phyloP scores from a whole-genome alignment of 2,888 invertebrate genomes.

The Tanypteryx hageni region DNA sequence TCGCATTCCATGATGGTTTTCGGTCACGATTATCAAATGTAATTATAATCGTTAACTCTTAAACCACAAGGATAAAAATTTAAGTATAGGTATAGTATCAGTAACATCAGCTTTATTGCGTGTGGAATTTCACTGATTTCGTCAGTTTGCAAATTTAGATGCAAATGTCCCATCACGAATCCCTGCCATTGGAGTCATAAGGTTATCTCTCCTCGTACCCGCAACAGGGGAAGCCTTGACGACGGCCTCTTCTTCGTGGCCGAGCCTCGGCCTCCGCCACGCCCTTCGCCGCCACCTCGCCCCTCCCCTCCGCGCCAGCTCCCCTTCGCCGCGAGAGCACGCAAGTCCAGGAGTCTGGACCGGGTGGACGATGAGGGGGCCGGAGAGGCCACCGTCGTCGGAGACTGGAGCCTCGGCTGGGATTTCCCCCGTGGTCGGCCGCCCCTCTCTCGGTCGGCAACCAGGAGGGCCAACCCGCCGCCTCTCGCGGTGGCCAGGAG shows the following conservation, averaged over 20 bases:
- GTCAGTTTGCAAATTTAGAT: too few species aligned
- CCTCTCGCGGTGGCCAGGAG: constrained; percentile 73
- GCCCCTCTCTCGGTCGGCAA: constrained; percentile 62
- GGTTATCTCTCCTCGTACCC: constrained; percentile 33
- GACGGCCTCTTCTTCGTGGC: constrained; percentile 62
- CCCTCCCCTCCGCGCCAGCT: neutral
- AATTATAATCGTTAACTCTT: too few species aligned
- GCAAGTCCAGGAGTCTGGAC: constrained; percentile 44
- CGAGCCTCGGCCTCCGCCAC: constrained; percentile 72
- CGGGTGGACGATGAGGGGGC: constrained; percentile 54
- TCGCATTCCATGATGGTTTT: too few species aligned
- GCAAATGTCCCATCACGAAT: too few species aligned
- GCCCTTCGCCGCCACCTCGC: constrained; percentile 52
- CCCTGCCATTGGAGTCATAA: neutral
- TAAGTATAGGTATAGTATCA: too few species aligned
- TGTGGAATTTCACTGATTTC: too few species aligned
- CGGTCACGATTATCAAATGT: too few species aligned
- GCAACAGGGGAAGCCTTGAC: constrained; percentile 70
- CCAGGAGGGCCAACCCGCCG: constrained; percentile 71
- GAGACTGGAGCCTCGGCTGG: constrained; percentile 69
- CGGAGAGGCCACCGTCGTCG: constrained; percentile 67
- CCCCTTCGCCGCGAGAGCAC: constrained; percentile 22
- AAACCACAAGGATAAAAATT: too few species aligned
- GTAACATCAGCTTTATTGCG: too few species aligned
- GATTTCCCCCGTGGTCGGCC: constrained; percentile 55